Base-by-base conservation (phyloP, 2,113 vertebrate species). In the Hipposideros armiger region DNA sequence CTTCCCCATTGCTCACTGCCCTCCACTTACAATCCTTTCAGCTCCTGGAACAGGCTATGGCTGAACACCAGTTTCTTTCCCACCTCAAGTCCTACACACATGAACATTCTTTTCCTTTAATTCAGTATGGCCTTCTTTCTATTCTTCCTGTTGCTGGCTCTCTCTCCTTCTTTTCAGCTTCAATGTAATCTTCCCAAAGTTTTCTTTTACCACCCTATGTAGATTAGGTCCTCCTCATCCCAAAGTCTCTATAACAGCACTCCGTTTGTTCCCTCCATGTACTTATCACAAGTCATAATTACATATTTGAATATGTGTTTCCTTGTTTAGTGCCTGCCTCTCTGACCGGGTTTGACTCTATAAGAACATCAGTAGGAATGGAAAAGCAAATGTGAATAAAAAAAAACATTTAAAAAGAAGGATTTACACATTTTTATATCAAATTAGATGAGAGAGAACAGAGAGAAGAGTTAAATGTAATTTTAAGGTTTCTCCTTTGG, bases 381-480 rank as follows among this genome's bases (percentile, higher is more conserved):
- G 30, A 84, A 93, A 85, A 69, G 72, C 30, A 62, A 83, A 74
- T 72, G 74, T 58, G 36, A 81, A 52, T 42, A 14, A 81, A 30
- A 72, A 81, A 74, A 72, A 81, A 74, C 47, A 85, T 84, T 94
- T 95, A 66, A 66, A 72, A 93, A 94, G 76, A 95, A 85, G 40
- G 17, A 54, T 36, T 50, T 73, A 87, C 1, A 50, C 40, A 50
- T 84, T 88, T 91, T 84, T 76, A 95, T 50, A 82, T 81, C 42
- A 70, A 77, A 83, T 89, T 95, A 94, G 74, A 78, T 52, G 36
- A 89, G 28, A 91, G 47, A 93, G 89, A 86, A 70, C 70, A 78
- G 32, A 85, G 87, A 45, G 20, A 88, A 82, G 91, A 77, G 4
- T n/a, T 95, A 36, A 91, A 66, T 60, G 40, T 69, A 54, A 77